Percentiles rank a stretch among this genome's conserved stretches.
Conservation (phyloP, 2,113 vertebrate species). For the Malaclemys terrapin region DNA sequence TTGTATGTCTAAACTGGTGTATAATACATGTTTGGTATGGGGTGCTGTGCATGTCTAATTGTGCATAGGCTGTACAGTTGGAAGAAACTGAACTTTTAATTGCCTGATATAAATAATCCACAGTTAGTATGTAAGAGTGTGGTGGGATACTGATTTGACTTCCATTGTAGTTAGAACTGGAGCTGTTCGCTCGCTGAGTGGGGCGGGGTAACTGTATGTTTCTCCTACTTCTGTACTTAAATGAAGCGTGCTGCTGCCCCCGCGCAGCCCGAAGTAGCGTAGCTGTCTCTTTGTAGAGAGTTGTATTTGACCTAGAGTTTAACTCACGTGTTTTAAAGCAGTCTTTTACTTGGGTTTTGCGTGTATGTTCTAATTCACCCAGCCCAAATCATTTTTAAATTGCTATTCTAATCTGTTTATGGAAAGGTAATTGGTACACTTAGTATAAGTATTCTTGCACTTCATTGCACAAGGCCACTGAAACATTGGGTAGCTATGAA, state of each 20-base stretch:
- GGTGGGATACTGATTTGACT: not conserved
- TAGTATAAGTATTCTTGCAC: not conserved
- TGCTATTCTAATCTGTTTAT: not conserved
- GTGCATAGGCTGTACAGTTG: constrained; percentile 38
- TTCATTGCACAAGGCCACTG: constrained; percentile 22
- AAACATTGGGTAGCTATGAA: constrained; percentile 54
- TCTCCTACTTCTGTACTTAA: not conserved
- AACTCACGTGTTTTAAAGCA: rapidly evolving
- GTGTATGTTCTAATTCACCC: not conserved
- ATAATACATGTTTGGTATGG: not conserved
- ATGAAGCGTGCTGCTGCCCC: constrained; percentile 34
- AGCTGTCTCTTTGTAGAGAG: not conserved
- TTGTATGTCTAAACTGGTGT: not conserved
- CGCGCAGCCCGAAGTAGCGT: not conserved
- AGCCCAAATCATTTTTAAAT: not conserved
- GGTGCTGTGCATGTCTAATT: not conserved
- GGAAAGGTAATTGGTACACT: not conserved
- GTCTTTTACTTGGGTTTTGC: not conserved
- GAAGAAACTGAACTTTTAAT: constrained; percentile 51
- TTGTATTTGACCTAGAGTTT: not conserved
- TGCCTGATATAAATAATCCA: constrained; percentile 50
- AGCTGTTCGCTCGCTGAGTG: not conserved
- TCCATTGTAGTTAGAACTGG: constrained; percentile 50
- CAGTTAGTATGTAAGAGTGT: constrained; percentile 45
- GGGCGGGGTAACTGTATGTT: not conserved